These are phyloP conservation scores for Murina feae DNA, from an alignment of 2,113 vertebrate genomes.

Conservation along the genomic window DNA sequence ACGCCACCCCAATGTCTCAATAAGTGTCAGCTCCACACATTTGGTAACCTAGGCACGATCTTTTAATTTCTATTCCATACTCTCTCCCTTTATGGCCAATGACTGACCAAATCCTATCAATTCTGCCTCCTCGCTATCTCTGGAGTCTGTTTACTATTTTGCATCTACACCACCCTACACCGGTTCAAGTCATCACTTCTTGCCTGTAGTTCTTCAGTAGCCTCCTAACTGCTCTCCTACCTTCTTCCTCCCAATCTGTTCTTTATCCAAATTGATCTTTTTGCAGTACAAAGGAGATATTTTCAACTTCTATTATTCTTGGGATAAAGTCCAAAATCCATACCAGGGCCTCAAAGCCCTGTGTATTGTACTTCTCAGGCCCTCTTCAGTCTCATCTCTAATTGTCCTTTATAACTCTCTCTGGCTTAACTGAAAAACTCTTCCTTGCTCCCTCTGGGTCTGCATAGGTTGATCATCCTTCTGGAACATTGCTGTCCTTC, in stretches of 20 bases:
- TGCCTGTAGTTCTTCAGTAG: neutral
- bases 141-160: neutral
- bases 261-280: neutral
- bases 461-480: neutral
- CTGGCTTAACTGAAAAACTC: neutral
- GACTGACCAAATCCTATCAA: neutral
- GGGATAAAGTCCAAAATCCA: neutral
- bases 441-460: neutral
- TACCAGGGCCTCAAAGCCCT: neutral
- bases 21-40: neutral
- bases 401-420: neutral
- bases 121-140: neutral
- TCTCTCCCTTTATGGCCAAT: neutral
- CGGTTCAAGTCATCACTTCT: neutral
- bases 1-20: neutral
- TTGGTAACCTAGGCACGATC: neutral
- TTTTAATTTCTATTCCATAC: neutral
- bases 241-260: neutral
- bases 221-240: neutral
- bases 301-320: slow-evolving; percentile 5
- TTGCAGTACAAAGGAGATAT: neutral
- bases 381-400: neutral
- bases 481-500: neutral
- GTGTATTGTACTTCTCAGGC: neutral
- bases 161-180: neutral